Evolutionary conservation across 1,140 invertebrate genomes (phyloP), one percentile per base, ranked within the genome.

Genomic region (Sinonovacula constricta): DNA sequence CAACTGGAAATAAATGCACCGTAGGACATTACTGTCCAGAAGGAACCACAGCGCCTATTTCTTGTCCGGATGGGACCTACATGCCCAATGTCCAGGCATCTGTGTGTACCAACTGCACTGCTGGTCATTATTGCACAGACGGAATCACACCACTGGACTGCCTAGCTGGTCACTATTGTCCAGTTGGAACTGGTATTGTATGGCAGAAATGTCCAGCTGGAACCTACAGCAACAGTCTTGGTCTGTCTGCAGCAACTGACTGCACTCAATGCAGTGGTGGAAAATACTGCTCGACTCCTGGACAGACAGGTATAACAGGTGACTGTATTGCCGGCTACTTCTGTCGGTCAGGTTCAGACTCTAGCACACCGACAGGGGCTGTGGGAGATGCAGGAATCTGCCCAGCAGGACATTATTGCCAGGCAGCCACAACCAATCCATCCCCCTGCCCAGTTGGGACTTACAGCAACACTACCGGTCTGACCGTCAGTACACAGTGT

Each of bases 201-300:
- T 89, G 84, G 82, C 72, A 88, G 68, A 83, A 83, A 2, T 90
- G 89, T 72, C 89, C 89, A 12, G 70, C 81, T 0, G 88, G 89
- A 18, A 90, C 89, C 12, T 90, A 81, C 63, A 88, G 89, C 66
- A 79, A 65, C 3, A 57, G 39, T 31, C 65, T 79, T n/a, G 85
- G 88, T 12, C 77, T 90, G 10, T 84, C 75, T 39, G 56, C 83
- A 51, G 82, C 74, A 2, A 57, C 63, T 31, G 81, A 90, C 68
- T 90, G 88, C 72, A 89, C 87, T 3, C 80, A 87, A 36, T 90
- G 89, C 71, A 84, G 83, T 7, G 86, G 83, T 34, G 88, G 88
- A 1, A 85, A 62, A 39, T 90, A 89, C 75, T 90, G 89, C 75
- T 74, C 67, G 36, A 56, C 59, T 26, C 68, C 79, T 15, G 87